phyloP scores from a whole-genome alignment of 2,797 vertebrate species.

The Ctenochaetus hawaiiensis region DNA sequence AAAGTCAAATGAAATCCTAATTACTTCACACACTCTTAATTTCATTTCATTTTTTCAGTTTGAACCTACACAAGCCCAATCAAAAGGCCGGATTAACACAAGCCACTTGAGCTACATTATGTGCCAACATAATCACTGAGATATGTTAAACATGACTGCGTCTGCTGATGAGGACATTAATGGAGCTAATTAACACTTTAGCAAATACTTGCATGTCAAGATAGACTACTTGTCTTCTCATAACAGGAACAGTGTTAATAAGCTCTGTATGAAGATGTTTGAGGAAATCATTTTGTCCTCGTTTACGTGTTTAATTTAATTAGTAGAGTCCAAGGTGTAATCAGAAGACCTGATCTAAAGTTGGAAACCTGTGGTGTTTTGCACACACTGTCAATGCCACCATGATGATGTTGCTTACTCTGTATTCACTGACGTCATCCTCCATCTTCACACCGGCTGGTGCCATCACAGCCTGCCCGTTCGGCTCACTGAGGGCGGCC shows the following conservation, averaged over 20 bases:
- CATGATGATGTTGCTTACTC: slow-evolving; percentile 76
- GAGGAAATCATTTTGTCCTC: neutral
- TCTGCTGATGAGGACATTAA: slow-evolving; percentile 44
- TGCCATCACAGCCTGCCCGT: slow-evolving; percentile 73
- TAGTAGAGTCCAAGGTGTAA: neutral
- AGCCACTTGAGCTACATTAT: slow-evolving; percentile 44
- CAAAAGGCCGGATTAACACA: slow-evolving; percentile 45
- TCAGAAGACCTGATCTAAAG: neutral
- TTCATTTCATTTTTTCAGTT: slow-evolving; percentile 23
- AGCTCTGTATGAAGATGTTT: slow-evolving; percentile 3
- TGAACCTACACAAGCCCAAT: slow-evolving; percentile 38
- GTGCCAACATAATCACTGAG: slow-evolving; percentile 41
- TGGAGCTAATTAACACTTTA: slow-evolving; percentile 52
- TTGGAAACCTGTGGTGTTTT: neutral
- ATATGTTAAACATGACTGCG: slow-evolving; percentile 44
- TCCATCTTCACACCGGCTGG: slow-evolving; percentile 91
- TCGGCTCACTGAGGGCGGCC: slow-evolving; percentile 87
- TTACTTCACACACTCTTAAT: slow-evolving; percentile 19
- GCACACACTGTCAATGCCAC: no score
- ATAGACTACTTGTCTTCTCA: slow-evolving; percentile 32
- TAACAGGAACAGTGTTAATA: slow-evolving; percentile 1
- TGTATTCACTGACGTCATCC: slow-evolving; percentile 89
- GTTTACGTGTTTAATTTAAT: slow-evolving; percentile 29
- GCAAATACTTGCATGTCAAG: slow-evolving; percentile 27
- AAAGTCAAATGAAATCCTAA: slow-evolving; percentile 21